phyloP scores from a whole-genome alignment of 2,888 invertebrate species.

The Oegoconia quadripuncta region DNA sequence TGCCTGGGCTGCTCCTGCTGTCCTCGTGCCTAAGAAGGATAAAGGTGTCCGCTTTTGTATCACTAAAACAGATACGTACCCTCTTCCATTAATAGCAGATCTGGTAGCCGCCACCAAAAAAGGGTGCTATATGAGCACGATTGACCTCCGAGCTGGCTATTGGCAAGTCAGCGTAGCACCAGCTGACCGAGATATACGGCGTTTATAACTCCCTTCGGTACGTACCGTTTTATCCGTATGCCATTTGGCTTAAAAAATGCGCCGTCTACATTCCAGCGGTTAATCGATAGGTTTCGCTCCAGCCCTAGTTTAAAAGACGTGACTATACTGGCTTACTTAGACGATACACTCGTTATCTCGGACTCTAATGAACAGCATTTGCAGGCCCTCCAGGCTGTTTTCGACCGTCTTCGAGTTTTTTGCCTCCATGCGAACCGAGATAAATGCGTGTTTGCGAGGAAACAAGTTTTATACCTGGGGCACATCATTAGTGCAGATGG shows the following conservation, averaged over 20 bases:
- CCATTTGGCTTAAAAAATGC: slow-evolving; percentile 32
- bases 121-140: too few relatives aligned
- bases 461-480: slow-evolving; percentile 13
- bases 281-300: slow-evolving; percentile 28
- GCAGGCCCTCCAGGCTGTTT: slow-evolving; percentile 11
- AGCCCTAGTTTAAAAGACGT: slow-evolving; percentile 10
- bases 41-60: slow-evolving; percentile 6
- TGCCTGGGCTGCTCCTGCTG: too few relatives aligned
- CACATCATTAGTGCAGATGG: slow-evolving; percentile 14
- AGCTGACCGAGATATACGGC: slow-evolving; percentile 28
- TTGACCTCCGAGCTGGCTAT: slow-evolving; percentile 41
- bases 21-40: slow-evolving; percentile 24
- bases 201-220: slow-evolving; percentile 29
- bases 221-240: slow-evolving; percentile 28
- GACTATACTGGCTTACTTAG: slow-evolving; percentile 22
- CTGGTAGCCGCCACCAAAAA: slow-evolving; percentile 32
- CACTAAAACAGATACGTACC: slow-evolving; percentile 21
- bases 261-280: slow-evolving; percentile 26
- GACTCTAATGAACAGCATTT: slow-evolving; percentile 19
- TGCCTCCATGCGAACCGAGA: slow-evolving; percentile 9
- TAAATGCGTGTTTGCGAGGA: slow-evolving; percentile 15
- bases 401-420: slow-evolving; percentile 9
- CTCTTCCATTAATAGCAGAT: slow-evolving; percentile 19
- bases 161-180: slow-evolving; percentile 31
- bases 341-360: slow-evolving; percentile 27